Evolutionary conservation across 2,888 invertebrate species (phyloP), one percentile per base, ranked within the genome.

Genomic region (Corbicula japonica): DNA sequence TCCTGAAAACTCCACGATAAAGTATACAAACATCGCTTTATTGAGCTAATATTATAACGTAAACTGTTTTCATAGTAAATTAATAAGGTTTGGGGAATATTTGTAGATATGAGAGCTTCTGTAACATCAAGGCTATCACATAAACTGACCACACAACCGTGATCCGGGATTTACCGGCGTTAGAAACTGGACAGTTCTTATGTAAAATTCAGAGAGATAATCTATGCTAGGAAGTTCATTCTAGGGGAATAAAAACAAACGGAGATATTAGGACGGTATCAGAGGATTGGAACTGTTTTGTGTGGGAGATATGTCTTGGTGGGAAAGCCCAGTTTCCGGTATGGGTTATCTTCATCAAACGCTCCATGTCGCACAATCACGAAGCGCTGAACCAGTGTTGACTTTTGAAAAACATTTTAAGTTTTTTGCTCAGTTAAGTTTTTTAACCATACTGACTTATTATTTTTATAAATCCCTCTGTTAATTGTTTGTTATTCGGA

Each of bases 51-150:
- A 68, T 52, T 61, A 69, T 65, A 73, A 74, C 30, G 76, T 83
- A 76, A 79, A 76, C 72, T 83, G 79, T 83, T 83, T 76, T 83
- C 66, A 54, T 79, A 62, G 76, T 76, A 83, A 79, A 79, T 76
- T 44, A 65, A 76, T 74, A 73, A 73, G 35, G 68, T 66, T 68
- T 72, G 76, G 71, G 62, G 34, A 48, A 60, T 34, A 54, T 72
- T 32, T 44, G n/a, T 41, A 28, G 71, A 62, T 72, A 30, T 30
- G 32, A 30, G 21, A 32, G 18, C n/a, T 34, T 4, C 38, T 10
- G 2, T 8, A 21, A 50, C 54, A n/a, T 62, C 71, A 61, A 52
- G 30, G 54, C 10, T 62, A 72, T 72, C 71, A 32, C 30, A 38
- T 52, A 54, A 72, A 34, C 30, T 72, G 71, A 34, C 70, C 63